Conservation (phyloP, 2,113 vertebrate genomes). For the Eidolon helvum region DNA sequence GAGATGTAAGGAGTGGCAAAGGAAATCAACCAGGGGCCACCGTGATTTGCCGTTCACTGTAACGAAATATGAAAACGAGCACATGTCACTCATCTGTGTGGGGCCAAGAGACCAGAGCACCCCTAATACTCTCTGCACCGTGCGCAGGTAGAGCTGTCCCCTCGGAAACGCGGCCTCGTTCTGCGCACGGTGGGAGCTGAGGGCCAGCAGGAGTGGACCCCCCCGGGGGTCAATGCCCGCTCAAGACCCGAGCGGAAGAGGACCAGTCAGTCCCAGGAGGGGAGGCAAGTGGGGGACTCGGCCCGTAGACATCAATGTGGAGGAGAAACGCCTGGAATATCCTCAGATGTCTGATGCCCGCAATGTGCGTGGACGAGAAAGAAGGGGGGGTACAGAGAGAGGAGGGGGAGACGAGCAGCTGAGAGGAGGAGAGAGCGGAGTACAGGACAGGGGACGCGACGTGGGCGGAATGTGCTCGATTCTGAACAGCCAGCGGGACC, state of each 20-base stretch:
- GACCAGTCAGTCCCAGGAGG: background rate
- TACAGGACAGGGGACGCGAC: rapidly evolving
- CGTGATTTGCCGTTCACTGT: background rate
- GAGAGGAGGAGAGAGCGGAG: rapidly evolving
- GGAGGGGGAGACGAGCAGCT: background rate
- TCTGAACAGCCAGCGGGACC: background rate
- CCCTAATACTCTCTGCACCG: rapidly evolving
- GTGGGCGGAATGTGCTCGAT: rapidly evolving
- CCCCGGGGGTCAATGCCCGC: background rate
- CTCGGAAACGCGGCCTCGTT: background rate
- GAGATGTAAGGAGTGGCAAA: background rate
- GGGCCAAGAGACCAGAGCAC: rapidly evolving
- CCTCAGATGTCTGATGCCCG: rapidly evolving
- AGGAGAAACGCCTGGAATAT: rapidly evolving
- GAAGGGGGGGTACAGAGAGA: rapidly evolving
- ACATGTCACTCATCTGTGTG: rapidly evolving
- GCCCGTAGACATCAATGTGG: rapidly evolving
- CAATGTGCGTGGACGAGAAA: rapidly evolving
- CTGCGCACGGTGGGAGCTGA: rapidly evolving
- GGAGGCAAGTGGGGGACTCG: rapidly evolving
- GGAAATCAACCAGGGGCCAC: background rate
- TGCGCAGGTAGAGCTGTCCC: rapidly evolving
- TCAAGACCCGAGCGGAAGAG: rapidly evolving
- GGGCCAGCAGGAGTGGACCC: background rate
- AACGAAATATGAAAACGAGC: background rate